Conservation (phyloP, 2,797 vertebrate genomes). For the Thunnus albacares region DNA sequence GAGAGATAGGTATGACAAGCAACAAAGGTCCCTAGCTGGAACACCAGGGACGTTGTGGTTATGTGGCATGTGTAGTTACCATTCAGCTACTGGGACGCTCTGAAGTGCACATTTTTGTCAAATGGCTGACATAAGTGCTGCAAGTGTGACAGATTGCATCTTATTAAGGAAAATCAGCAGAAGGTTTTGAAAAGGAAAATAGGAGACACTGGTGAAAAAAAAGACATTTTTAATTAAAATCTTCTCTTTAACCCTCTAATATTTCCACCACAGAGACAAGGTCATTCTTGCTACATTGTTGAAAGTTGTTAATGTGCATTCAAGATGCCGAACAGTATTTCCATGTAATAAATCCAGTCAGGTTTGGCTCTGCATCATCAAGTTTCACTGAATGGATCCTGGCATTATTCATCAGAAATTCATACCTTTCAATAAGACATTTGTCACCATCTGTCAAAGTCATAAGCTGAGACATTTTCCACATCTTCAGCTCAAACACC, state of each 20-base stretch:
- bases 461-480: slow-evolving; percentile 73
- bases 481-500: slow-evolving; percentile 51
- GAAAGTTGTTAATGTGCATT: slow-evolving; percentile 68
- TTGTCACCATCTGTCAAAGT: slow-evolving; percentile 84
- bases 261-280: slow-evolving; percentile 53
- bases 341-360: slow-evolving; percentile 57
- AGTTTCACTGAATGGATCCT: slow-evolving; percentile 64
- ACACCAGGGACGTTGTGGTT: no score
- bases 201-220: slow-evolving; percentile 23
- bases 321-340: slow-evolving; percentile 66
- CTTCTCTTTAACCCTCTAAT: slow-evolving; percentile 39
- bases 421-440: slow-evolving; percentile 82
- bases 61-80: no score
- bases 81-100: no score
- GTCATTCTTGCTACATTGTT: slow-evolving; percentile 38
- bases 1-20: no score
- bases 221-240: slow-evolving; percentile 17
- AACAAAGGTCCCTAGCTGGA: no score
- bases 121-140: slow-evolving; percentile 13
- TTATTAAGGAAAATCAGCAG: slow-evolving; percentile 52
- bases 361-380: slow-evolving; percentile 68
- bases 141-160: slow-evolving; percentile 55
- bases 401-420: slow-evolving; percentile 80
- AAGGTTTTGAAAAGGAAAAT: slow-evolving; percentile 52
- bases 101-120: slow-evolving; percentile 54